A percentile compares a stretch with the other conserved stretches of the same genome.
These are phyloP conservation scores for Styela clava DNA, from an alignment of 23 tunicate species.

Conservation along the genomic window DNA sequence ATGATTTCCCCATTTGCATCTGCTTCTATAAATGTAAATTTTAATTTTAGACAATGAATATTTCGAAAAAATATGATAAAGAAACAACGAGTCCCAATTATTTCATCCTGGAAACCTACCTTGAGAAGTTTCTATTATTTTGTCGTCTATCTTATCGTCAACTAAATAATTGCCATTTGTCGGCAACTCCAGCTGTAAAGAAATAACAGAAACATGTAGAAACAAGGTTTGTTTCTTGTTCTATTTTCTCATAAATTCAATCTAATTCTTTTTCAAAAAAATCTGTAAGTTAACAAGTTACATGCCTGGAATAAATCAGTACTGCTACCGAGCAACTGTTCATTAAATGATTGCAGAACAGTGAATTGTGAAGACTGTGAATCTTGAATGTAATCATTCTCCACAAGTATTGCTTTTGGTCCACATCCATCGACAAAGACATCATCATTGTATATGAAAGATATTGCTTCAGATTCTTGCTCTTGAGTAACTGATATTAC, in stretches of 20 bases:
- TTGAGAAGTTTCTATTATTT: no score
- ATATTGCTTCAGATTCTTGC: not conserved
- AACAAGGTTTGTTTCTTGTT: not conserved
- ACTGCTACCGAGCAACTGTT: not conserved
- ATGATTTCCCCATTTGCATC: not conserved
- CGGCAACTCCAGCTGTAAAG: not conserved
- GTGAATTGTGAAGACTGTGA: not conserved
- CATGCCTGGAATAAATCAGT: not conserved
- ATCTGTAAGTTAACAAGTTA: no score
- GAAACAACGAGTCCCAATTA: no score
- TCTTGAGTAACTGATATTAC: not conserved
- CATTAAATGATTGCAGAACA: not conserved
- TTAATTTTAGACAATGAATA: not conserved
- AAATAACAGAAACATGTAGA: not conserved
- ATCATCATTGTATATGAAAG: not conserved
- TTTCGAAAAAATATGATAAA: not conserved
- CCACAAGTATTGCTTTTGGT: not conserved
- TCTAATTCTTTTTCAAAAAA: no score
- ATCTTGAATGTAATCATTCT: not conserved
- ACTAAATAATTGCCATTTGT: not conserved
- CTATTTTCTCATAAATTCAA: no score
- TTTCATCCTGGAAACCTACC: no score
- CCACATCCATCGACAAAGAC: not conserved
- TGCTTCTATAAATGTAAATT: not conserved
- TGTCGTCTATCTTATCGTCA: not conserved